These are phyloP conservation scores for Motacilla tschutschensis DNA, from an alignment of 2,113 vertebrate species.

Conservation along the genomic window DNA sequence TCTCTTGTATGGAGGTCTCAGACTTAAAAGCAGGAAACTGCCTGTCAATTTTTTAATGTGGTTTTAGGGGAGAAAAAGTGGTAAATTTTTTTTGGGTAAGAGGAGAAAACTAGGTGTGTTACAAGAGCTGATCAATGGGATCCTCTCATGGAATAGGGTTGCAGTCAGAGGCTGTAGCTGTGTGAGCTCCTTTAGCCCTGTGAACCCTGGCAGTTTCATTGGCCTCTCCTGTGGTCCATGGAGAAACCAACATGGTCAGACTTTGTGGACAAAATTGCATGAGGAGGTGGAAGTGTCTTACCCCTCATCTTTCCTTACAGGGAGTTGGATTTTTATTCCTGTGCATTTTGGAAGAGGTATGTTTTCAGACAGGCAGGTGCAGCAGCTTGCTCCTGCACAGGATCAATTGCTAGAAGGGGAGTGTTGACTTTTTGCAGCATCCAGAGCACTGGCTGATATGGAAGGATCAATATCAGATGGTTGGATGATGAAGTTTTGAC, in stretches of 20 bases:
- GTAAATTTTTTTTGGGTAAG: background rate
- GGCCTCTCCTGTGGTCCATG: background rate
- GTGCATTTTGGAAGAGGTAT: background rate
- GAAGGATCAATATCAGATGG: background rate
- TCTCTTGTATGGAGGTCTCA: background rate
- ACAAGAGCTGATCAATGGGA: background rate
- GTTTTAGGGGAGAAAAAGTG: background rate
- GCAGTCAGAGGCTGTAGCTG: background rate
- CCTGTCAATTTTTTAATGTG: background rate
- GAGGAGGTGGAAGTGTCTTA: background rate
- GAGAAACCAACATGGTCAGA: background rate
- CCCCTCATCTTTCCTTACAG: background rate
- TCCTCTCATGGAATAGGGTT: background rate
- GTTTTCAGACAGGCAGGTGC: background rate
- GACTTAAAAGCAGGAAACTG: background rate
- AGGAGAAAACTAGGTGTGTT: background rate
- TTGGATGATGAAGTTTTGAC: constrained; percentile 17
- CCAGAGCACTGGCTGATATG: background rate
- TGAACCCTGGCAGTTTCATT: background rate
- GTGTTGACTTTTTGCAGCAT: background rate
- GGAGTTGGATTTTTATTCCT: background rate
- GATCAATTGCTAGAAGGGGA: background rate
- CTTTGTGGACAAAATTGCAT: background rate
- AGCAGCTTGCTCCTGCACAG: background rate
- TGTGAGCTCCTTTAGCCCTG: background rate